Evolutionary conservation across 2,797 vertebrate genomes (phyloP).

Genomic region (Lepus oiostolus): DNA sequence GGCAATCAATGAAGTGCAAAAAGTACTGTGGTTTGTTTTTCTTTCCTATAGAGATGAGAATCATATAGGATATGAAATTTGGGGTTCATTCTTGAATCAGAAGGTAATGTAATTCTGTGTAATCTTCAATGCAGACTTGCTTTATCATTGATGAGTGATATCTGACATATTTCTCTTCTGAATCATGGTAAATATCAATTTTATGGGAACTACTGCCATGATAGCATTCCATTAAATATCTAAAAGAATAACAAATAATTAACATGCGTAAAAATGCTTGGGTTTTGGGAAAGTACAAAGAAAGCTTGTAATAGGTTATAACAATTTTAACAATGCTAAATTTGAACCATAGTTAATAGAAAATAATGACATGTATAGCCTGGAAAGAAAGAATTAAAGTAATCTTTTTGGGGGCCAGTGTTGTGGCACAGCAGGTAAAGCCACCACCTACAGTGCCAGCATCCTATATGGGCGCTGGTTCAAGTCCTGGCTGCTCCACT

Average conservation of each 20-base stretch:
- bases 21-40: slow-evolving; percentile 48
- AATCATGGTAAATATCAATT: slow-evolving; percentile 69
- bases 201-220: slow-evolving; percentile 71
- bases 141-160: slow-evolving; percentile 69
- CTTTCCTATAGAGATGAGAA: slow-evolving; percentile 65
- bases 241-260: slow-evolving; percentile 68
- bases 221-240: slow-evolving; percentile 77
- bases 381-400: slow-evolving; percentile 37
- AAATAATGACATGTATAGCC: slow-evolving; percentile 18
- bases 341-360: slow-evolving; percentile 44
- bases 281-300: slow-evolving; percentile 58
- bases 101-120: slow-evolving; percentile 76
- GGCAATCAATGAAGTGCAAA: slow-evolving; percentile 57
- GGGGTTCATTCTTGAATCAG: slow-evolving; percentile 71
- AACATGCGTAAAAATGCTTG: slow-evolving; percentile 54
- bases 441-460: no score
- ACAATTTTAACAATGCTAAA: slow-evolving; percentile 54
- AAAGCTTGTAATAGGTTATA: slow-evolving; percentile 36
- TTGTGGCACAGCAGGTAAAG: no score
- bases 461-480: no score
- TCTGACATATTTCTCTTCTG: slow-evolving; percentile 72
- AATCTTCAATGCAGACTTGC: slow-evolving; percentile 76
- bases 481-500: no score
- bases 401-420: no score
- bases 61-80: slow-evolving; percentile 80